Base-by-base conservation (phyloP, 2,113 vertebrate species). In the Condylura cristata region DNA sequence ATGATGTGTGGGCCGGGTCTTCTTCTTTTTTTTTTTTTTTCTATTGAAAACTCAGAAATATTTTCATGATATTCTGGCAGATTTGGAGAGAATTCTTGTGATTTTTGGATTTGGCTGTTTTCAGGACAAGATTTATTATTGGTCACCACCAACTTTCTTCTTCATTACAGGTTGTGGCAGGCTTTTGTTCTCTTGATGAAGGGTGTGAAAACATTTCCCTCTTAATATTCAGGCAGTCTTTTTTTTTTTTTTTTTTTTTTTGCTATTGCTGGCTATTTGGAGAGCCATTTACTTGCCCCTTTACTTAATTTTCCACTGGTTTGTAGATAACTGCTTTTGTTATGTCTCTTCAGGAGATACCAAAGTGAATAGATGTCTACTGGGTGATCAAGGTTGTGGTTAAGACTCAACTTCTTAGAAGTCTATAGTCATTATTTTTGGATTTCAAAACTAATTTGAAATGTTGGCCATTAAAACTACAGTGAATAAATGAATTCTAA, bases 391-490 rank as follows among this genome's bases (percentile, higher is more conserved):
- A 88, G 56, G 60, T 74, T 76, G 18, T 89, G 24, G 85, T 89
- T 89, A 86, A 88, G 63, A 84, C 37, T 8, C 5, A 89, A 32
- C 37, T 96, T 94, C 90, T 95, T 89, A 84, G 61, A 93, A 91
- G 44, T 58, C 63, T 81, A 46, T 4, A 60, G 30, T 85, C 61
- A 48, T 74, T 94, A 95, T 51, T 34, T 71, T 22, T 32, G 53
- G 84, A 10, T 91, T 91, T 91, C 80, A 91, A 95, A 96, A 95
- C 95, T 96, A 97, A 96, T 93, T 93, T 89, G 60, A 94, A 95
- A 94, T 84, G n/a, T 85, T 95, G 71, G 70, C 85, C 61, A 90
- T 85, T 91, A 83, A 93, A 95, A 6, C 34, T 37, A 53, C 44
- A 87, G 89, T 92, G 83, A 93, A 91, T 41, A 94, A 96, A 85